Evolutionary conservation across 2,888 invertebrate genomes (phyloP), one percentile per base, ranked within the genome.

Genomic region (Hetaerina titia): DNA sequence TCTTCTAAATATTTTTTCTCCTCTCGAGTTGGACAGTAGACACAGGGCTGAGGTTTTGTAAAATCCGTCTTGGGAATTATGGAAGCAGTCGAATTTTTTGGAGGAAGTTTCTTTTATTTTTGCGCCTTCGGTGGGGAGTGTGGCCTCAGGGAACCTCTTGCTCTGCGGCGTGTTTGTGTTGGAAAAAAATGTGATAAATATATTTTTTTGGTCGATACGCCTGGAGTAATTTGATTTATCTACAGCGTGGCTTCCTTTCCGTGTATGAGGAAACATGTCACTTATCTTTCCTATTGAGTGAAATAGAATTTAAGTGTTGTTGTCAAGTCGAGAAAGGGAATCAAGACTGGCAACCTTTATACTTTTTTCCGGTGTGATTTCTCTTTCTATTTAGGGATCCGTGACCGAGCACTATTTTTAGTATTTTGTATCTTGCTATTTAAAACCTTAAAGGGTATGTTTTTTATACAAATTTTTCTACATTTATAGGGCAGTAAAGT

Each of bases 1-100:
- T 92, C 92, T 69, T 92, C 92, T 92, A 92, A 92, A 92, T 92
- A 92, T 92, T 92, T 74, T 92, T 92, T 90, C n/a, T 64, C 69
- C 69, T 19, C 90, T 19, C 92, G 92, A 74, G 64, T 92, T 92
- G 92, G 92, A 92, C 92, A 92, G 92, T 92, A 69, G 92, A 92
- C 92, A 92, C 92, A 92, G 69, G 92, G 92, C 92, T 92, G 92
- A 74, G 92, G 92, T 92, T 92, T 92, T 57, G 92, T 69, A 92
- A 69, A 92, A 92, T 92, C 69, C 74, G 92, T 92, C 31, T 64
- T 92, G 92, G 92, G 92, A 92, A 92, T 92, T 92, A 92, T 56
- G 92, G 92, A 69, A 69, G 92, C 22, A 60, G 92, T 92, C 69
- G 92, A 92, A 92, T 92, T 92, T 92, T 69, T 31, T 31, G 11